Evolutionary conservation across 1,140 invertebrate genomes (phyloP).

Genomic region (Drosophila tani): DNA sequence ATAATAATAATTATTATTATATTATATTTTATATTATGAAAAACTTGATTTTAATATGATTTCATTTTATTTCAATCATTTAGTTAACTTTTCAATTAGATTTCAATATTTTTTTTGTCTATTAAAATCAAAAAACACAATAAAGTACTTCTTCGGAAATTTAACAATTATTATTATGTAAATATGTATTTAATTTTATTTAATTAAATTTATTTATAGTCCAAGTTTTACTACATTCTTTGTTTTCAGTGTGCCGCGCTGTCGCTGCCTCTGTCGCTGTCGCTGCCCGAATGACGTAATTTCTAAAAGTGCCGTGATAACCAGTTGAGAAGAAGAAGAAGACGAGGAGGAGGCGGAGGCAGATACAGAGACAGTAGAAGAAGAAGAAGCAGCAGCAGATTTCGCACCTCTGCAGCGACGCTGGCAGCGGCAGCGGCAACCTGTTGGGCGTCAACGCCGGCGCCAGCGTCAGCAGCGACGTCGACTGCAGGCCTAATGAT

Average conservation of each 20-base stretch:
- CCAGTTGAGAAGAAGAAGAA: slow-evolving; percentile 61
- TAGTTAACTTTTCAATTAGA: too few relatives aligned
- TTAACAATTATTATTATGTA: background rate
- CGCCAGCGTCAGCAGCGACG: slow-evolving; percentile 29
- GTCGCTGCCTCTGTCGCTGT: slow-evolving; percentile 12
- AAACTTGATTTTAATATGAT: too few relatives aligned
- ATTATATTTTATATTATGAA: too few relatives aligned
- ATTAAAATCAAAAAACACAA: too few relatives aligned
- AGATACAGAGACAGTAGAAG: slow-evolving; percentile 2
- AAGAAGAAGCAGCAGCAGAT: slow-evolving; percentile 23
- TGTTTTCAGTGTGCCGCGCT: slow-evolving; percentile 7
- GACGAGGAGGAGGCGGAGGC: slow-evolving; percentile 9
- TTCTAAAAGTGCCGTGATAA: slow-evolving; percentile 78
- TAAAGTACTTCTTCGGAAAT: too few relatives aligned
- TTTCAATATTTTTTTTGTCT: too few relatives aligned
- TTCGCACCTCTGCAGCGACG: slow-evolving; percentile 64
- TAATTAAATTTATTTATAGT: background rate
- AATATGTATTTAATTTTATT: too few relatives aligned
- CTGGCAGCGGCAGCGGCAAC: slow-evolving; percentile 56
- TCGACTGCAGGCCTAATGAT: slow-evolving; percentile 32
- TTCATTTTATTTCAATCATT: too few relatives aligned
- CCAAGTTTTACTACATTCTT: background rate
- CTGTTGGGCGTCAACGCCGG: slow-evolving; percentile 60
- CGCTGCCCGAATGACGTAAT: slow-evolving; percentile 73
- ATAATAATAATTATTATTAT: too few relatives aligned